phyloP scores from a whole-genome alignment of 2,797 vertebrate genomes.

The Natrix natrix region DNA sequence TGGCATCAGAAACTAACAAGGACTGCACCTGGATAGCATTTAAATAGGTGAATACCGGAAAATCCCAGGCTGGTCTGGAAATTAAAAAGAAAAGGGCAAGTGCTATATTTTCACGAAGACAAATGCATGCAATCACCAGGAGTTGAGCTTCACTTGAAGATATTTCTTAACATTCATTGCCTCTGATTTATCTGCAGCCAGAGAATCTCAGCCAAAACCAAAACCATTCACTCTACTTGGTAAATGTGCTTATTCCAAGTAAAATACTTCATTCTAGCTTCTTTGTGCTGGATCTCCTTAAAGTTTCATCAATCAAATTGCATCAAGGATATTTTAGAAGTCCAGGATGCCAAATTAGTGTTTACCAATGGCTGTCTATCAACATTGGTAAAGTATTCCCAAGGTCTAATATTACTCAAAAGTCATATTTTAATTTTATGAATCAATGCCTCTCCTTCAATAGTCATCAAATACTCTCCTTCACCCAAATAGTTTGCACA shows the following conservation, averaged over 20 bases:
- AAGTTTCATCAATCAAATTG: not conserved
- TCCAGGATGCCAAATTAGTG: not conserved
- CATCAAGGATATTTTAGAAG: not conserved
- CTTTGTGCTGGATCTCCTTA: not conserved
- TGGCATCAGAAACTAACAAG: not conserved
- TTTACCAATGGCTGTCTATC: not conserved
- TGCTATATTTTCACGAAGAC: not conserved
- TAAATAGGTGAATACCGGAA: not conserved
- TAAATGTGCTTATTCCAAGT: not conserved
- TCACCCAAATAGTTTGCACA: not conserved
- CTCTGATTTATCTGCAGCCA: not conserved
- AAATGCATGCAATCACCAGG: not conserved
- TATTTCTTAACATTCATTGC: not conserved
- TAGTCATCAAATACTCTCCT: not conserved
- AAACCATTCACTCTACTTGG: not conserved
- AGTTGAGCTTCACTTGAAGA: not conserved
- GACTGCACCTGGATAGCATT: not conserved
- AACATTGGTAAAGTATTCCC: not conserved
- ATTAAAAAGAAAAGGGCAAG: not conserved
- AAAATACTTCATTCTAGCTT: not conserved
- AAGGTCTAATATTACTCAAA: not conserved
- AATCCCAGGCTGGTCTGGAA: not conserved
- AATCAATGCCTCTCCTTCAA: not conserved
- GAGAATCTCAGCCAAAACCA: not conserved
- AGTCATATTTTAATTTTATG: not conserved